Percentiles rank a stretch among this genome's conserved stretches.
phyloP scores from a whole-genome alignment of 2,113 vertebrate genomes.

The Halichoeres trimaculatus region DNA sequence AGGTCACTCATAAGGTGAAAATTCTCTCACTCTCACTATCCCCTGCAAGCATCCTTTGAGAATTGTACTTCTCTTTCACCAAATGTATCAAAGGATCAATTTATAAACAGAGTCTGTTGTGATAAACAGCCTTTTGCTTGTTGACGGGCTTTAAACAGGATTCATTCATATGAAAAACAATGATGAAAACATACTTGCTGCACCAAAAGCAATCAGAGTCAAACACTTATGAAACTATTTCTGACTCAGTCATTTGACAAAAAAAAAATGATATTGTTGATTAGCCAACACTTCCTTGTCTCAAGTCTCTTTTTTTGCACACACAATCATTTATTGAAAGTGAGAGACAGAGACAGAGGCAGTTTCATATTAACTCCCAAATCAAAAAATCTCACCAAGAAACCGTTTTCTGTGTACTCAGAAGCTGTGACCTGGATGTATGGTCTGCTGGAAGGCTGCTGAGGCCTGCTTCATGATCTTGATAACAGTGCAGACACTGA shows the following conservation, averaged over 20 bases:
- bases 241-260: not conserved
- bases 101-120: too few species aligned
- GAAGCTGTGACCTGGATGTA: constrained; percentile 43
- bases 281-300: not conserved
- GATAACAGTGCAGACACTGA: constrained; percentile 47
- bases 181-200: too few species aligned
- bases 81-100: too few species aligned
- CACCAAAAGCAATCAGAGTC: not conserved
- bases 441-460: too few species aligned
- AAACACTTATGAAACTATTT: not conserved
- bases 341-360: not conserved
- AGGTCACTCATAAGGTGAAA: too few species aligned
- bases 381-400: constrained; percentile 39
- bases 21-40: too few species aligned
- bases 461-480: constrained; percentile 35
- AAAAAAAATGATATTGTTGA: not conserved
- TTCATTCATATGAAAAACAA: too few species aligned
- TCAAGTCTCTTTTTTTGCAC: not conserved
- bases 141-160: too few species aligned
- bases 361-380: not conserved
- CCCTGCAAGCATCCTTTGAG: too few species aligned
- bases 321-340: not conserved
- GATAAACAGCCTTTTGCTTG: too few species aligned
- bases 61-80: too few species aligned
- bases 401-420: constrained; percentile 41